These are phyloP conservation scores for Dysidea cf. avara DNA, from an alignment of 37 sponge, comb jelly and placozoan species.

Conservation along the genomic window DNA sequence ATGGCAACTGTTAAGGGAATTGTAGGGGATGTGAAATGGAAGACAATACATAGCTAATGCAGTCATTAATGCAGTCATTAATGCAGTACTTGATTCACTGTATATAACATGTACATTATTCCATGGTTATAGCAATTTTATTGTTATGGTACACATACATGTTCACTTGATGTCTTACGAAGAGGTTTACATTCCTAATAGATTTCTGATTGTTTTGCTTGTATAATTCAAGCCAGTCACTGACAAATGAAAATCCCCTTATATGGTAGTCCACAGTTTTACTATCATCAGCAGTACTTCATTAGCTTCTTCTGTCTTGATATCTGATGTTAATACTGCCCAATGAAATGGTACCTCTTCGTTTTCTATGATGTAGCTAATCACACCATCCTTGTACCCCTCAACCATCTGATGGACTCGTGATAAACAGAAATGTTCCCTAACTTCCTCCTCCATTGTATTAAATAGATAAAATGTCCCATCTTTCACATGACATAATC, in stretches of 20 bases:
- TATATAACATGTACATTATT: too few species aligned
- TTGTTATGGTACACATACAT: not conserved
- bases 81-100: too few species aligned
- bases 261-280: too few species aligned
- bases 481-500: conserved; percentile 24
- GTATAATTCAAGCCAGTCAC: conserved; percentile 27
- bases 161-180: not conserved
- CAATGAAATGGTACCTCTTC: too few species aligned
- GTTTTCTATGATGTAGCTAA: too few species aligned
- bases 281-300: conserved; percentile 27
- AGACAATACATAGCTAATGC: too few species aligned
- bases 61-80: too few species aligned
- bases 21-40: too few species aligned
- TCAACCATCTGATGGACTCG: too few species aligned
- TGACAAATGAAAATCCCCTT: conserved; percentile 35
- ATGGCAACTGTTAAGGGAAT: conserved; percentile 41
- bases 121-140: too few species aligned
- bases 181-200: conserved; percentile 14
- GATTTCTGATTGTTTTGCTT: conserved; percentile 33
- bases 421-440: too few species aligned
- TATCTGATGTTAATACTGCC: conserved; percentile 10
- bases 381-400: too few species aligned
- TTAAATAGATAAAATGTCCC: conserved; percentile 14
- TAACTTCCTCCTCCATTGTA: conserved; percentile 23
- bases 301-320: conserved; percentile 8